Evolutionary conservation across 2,888 invertebrate genomes (phyloP).

Genomic region (Ophion ellenae): DNA sequence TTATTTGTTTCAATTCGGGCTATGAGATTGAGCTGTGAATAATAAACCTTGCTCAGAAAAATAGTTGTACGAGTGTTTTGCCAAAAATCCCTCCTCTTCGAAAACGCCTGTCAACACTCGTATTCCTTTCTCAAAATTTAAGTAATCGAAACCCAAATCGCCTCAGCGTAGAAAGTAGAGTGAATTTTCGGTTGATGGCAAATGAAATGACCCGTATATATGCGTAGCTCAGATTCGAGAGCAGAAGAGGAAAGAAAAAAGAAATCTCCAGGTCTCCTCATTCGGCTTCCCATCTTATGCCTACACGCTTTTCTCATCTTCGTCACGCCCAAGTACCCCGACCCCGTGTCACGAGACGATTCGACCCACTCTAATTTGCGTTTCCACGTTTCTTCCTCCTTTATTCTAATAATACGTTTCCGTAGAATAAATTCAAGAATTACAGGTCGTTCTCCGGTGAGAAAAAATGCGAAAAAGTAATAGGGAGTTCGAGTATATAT

Average conservation of each 20-base stretch:
- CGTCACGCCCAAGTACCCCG: slow-evolving; percentile 16
- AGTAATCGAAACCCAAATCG: not conserved
- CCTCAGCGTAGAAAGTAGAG: not conserved
- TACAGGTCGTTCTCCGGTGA: slow-evolving; percentile 48
- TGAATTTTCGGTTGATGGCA: not conserved
- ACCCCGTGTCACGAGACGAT: slow-evolving; percentile 38
- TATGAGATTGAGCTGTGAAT: too few relatives aligned
- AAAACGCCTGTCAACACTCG: too few relatives aligned
- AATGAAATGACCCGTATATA: not conserved
- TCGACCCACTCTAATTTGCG: slow-evolving; percentile 59
- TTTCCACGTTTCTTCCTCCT: slow-evolving; percentile 40
- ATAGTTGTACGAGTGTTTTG: too few relatives aligned
- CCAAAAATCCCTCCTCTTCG: too few relatives aligned
- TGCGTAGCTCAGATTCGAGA: slow-evolving; percentile 1
- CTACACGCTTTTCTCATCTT: slow-evolving; percentile 9
- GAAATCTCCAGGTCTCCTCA: slow-evolving; percentile 2
- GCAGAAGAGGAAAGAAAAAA: not conserved
- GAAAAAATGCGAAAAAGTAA: not conserved
- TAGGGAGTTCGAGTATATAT: not conserved
- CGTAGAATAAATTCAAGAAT: slow-evolving; percentile 58
- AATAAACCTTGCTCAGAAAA: too few relatives aligned
- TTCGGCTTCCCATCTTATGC: slow-evolving; percentile 4
- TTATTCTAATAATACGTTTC: slow-evolving; percentile 56
- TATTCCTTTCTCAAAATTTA: not conserved
- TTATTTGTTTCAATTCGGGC: too few relatives aligned